Conservation (phyloP, 2,888 invertebrate genomes). For the Masnerella sp. region DNA sequence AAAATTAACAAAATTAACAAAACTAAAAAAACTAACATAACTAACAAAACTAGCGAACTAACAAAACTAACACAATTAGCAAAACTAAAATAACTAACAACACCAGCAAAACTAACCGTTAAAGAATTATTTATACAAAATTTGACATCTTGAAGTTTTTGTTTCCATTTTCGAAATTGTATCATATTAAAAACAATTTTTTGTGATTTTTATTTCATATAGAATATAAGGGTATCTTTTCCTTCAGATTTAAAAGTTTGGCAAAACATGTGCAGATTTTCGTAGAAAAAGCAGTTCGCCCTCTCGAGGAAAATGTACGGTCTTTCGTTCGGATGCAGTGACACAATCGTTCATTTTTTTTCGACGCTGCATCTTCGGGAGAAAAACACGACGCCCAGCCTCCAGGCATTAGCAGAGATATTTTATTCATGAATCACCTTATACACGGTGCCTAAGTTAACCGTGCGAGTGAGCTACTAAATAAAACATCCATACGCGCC, state of each 20-base stretch:
- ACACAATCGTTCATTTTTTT: slow-evolving; percentile 69
- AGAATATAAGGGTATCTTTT: no score
- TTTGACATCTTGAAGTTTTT: no score
- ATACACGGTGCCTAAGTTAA: slow-evolving; percentile 68
- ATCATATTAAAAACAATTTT: no score
- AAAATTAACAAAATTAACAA: no score
- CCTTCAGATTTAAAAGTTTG: slow-evolving; percentile 21
- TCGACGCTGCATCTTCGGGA: slow-evolving; percentile 67
- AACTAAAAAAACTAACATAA: no score
- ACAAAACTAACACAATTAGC: no score
- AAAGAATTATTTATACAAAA: no score
- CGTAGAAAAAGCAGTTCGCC: slow-evolving; percentile 31
- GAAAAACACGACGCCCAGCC: slow-evolving; percentile 75
- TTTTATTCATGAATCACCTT: slow-evolving; percentile 77
- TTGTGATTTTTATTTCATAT: no score
- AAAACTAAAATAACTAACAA: no score
- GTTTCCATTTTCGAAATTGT: no score
- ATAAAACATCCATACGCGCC: slow-evolving; percentile 76
- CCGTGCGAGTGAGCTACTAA: slow-evolving; percentile 73
- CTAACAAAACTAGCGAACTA: no score
- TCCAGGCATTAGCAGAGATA: slow-evolving; percentile 76
- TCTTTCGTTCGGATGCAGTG: slow-evolving; percentile 69
- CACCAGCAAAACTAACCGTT: no score
- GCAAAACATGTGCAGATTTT: slow-evolving; percentile 45
- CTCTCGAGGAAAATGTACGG: slow-evolving; percentile 67